phyloP scores from a whole-genome alignment of 2,888 invertebrate species.

The Aleiodes testaceus region DNA sequence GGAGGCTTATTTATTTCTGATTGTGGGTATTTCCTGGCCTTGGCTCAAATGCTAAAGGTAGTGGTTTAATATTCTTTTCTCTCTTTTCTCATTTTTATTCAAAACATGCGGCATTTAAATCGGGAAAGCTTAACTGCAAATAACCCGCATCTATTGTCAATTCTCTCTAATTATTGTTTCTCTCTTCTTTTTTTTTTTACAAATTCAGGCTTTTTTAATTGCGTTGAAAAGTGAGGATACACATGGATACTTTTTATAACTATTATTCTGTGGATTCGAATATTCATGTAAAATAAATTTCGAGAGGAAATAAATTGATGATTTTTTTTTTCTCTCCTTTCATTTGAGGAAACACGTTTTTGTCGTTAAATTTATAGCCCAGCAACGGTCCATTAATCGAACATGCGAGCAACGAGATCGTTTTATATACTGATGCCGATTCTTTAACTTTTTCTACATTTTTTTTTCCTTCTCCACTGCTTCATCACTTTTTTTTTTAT shows the following conservation, averaged over 20 bases:
- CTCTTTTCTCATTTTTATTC: slow-evolving; percentile 8
- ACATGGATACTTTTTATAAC: neutral
- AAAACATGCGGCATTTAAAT: neutral
- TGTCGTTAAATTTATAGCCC: slow-evolving; percentile 22
- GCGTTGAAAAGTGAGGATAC: neutral
- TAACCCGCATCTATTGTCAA: too few relatives aligned
- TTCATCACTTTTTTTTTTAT: neutral
- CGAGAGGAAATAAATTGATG: slow-evolving; percentile 3
- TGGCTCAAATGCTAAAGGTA: slow-evolving; percentile 27
- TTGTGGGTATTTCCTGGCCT: slow-evolving; percentile 34
- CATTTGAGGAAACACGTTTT: slow-evolving; percentile 4
- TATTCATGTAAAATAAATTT: slow-evolving; percentile 22
- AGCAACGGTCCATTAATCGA: slow-evolving; percentile 19
- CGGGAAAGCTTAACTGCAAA: slow-evolving; percentile 25
- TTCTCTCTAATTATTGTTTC: neutral
- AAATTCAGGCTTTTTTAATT: neutral
- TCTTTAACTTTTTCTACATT: neutral
- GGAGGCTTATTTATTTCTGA: slow-evolving; percentile 21
- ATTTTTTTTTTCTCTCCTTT: neutral
- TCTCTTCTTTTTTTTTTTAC: neutral
- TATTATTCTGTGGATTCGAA: neutral
- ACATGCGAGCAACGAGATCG: slow-evolving; percentile 27
- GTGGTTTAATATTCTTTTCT: slow-evolving; percentile 13
- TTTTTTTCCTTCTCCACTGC: neutral
- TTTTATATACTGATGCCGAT: slow-evolving; percentile 6